Base-by-base conservation (phyloP, 2,113 vertebrate genomes). In the Pavo muticus region DNA sequence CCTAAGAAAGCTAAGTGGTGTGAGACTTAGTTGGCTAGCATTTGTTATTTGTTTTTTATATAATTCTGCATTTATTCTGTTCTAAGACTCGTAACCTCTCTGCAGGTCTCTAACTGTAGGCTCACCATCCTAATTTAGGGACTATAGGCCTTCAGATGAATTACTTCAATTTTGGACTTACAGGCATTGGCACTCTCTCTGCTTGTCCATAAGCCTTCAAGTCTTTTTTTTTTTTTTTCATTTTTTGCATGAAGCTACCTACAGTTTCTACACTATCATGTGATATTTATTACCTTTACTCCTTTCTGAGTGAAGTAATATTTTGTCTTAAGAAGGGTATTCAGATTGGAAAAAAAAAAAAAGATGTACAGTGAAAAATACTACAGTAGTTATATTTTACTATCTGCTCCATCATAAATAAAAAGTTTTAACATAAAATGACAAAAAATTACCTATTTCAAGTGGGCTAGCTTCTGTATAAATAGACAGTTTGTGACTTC, bases 401-500 rank as follows among this genome's bases (percentile, higher is more conserved):
- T 75, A 84, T 79, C 72, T 32, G 67, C 63, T 57, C 71, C 64
- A 19, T 78, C 69, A 35, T 52, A 95, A 91, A 84, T 57, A 91
- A 84, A 37, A 29, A 47, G n/a, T 47, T 91, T 92, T 61, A 91
- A 87, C 40, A 50, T 50, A 81, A 83, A 59, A 39, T 77, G 52
- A 88, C 71, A 37, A 86, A 45, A 94, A 91, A 59, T 69, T n/a
- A 68, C 18, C 5, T 47, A 37, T 79, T 82, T 69, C 79, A 93
- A 74, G 75, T 86, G 69, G 82, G n/a, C 73, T 88, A 27, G n/a
- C n/a, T 93, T 85, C 85, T 86, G 32, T 94, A 82, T 65, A 94
- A 90, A 90, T 52, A 78, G 83, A 75, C 68, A 88, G 42, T 77
- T 90, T 83, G 84, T 54, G 56, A 29, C 44, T 92, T 86, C n/a